Evolutionary conservation across 2,888 invertebrate genomes (phyloP), one percentile per base, ranked within the genome.

Genomic region (Scelioninae gen. 1): DNA sequence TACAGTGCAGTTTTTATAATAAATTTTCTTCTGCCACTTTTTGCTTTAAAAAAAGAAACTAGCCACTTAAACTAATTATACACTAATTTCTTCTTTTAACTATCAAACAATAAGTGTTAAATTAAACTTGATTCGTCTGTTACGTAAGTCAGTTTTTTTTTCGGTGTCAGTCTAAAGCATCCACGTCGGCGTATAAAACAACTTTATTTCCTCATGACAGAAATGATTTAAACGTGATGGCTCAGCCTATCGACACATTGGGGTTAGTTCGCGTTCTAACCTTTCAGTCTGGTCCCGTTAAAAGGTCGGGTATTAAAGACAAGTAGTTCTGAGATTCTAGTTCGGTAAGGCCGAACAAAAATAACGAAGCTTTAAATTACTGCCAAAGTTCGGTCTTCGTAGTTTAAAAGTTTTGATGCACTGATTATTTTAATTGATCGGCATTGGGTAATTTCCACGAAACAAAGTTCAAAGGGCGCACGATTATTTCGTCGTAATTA

Each of bases 281-380:
- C 82, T 85, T 84, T 85, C 32, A 66, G 74, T 81, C 77, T 84
- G 83, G 82, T 85, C 75, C 77, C 82, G 76, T 83, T 77, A 74
- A 88, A 88, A 88, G 88, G 87, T 87, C 87, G 77, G 77, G 85
- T 84, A 85, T 87, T 86, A 69, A 86, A 88, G 85, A 85, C 86
- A 75, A 85, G 87, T 75, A 66, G 68, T 74, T 60, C 49, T 66
- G 55, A 68, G 75, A 78, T 84, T 84, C 81, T 84, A 77, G 76
- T 69, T 11, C 79, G 77, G n/a, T 11, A 65, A 66, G 53, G 63
- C 53, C 60, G 71, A 77, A 81, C 84, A 66, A 84, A 84, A 81
- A 84, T 84, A 84, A 81, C 81, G 66, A 83, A 74, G 81, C 68
- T 77, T 77, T 56, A 75, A 63, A 63, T 78, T 51, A 58, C 81